Base-by-base conservation (phyloP, 2,113 vertebrate genomes). In the Epinephelus cyanopodus region DNA sequence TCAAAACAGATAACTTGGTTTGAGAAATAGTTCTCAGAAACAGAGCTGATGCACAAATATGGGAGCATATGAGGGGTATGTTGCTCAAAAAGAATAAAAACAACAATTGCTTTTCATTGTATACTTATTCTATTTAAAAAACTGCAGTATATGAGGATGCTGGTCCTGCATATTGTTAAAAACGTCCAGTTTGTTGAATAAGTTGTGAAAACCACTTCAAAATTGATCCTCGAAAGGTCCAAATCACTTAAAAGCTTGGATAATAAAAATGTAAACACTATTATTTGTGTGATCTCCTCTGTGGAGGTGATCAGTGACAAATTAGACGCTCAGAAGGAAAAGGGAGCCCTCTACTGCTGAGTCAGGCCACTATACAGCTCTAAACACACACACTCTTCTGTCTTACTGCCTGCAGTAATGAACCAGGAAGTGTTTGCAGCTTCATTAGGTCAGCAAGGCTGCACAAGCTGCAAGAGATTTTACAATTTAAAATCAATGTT, bases 1-100 rank as follows among this genome's bases (percentile, higher is more conserved):
- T 92, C 67, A 90, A 88, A 88, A 93, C 80, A 91, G 74, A 90
- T 78, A 77, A 80, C 77, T 86, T 19, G 27, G 25, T 70, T 74
- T 83, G 79, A 80, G 54, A 85, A 79, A 77, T 45, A 64, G 69
- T 52, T 79, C 79, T 71, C 14, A 82, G 81, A 87, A 53, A 63
- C 60, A 45, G 76, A 83, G 33, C 50, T 73, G 67, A 74, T 64
- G 47, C 5, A 2, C n/a, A 79, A 54, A 37, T 54, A 23, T 67
- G 45, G 47, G 47, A 37, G 29, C 60, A 62, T 37, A 13, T 50
- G 25, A 67, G 39, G 10, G 7, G 19, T n/a, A n/a, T 3, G 21
- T n/a, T 42, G 19, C 37, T 52, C 2, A 39, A 19, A 45, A 68
- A 37, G 27, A 11, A 17, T 8, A 66, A 68, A 57, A 75, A 72